Base-by-base conservation (phyloP, 1,140 invertebrate genomes). In the Nebria ingens region DNA sequence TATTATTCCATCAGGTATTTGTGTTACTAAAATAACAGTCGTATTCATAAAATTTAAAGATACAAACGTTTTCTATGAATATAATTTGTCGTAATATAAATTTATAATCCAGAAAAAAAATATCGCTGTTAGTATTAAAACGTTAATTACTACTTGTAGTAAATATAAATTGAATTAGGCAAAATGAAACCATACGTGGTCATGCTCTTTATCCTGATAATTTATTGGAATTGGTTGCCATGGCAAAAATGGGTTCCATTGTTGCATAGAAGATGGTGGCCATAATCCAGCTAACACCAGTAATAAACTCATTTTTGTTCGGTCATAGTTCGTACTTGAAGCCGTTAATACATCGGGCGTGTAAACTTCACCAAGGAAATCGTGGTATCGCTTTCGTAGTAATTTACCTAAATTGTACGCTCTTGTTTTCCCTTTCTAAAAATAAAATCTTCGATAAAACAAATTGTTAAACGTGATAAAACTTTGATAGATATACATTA, bases 381-480 rank as follows among this genome's bases (percentile, higher is more conserved):
- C 59, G 42, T 72, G 68, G 64, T 87, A 87, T 54, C 80, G 72
- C 57, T 76, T 63, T 59, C 82, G 71, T 25, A 87, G 61, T 62
- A 73, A 82, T 58, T 76, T 62, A 21, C 85, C 85, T 61, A 79
- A 72, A 64, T 79, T 72, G 64, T 79, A 86, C 50, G 83, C 78
- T 58, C 79, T 73, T 56, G 68, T 63, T 72, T 80, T 79, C 50
- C 83, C 83, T 61, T 71, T 68, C 82, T 84, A 60, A 2, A 62
- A 62, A 56, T 6, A 12, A 45, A 45, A 45, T 45, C 9, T 12
- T 34, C 15, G 9, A 55, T n/a, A n/a, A n/a, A n/a, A n/a, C n/a
- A n/a, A n/a, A n/a, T n/a, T n/a, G n/a, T n/a, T n/a, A n/a, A n/a
- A n/a, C n/a, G n/a, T n/a, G n/a, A n/a, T n/a, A n/a, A n/a, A n/a